phyloP scores from a whole-genome alignment of 2,113 vertebrate genomes.

The Tapirus terrestris region DNA sequence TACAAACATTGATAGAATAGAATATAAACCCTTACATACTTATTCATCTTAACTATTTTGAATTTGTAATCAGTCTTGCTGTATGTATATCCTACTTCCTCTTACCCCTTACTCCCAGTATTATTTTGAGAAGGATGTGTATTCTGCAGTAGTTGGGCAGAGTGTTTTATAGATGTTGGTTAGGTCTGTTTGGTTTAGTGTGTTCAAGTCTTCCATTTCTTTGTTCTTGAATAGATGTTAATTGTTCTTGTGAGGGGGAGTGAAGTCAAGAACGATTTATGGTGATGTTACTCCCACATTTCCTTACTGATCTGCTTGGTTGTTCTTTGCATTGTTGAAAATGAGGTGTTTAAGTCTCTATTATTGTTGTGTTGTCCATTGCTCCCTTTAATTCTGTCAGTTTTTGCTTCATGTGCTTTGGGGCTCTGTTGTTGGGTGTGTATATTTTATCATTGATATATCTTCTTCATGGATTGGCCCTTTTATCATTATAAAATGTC shows the following conservation, averaged over 20 bases:
- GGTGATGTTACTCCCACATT: too few species aligned
- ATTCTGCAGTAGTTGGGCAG: neutral
- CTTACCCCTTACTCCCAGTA: accelerated
- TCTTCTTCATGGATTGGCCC: neutral
- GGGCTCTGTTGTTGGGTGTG: neutral
- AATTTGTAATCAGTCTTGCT: neutral
- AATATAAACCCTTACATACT: neutral
- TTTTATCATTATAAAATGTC: neutral
- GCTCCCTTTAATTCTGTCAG: neutral
- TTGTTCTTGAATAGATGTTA: neutral
- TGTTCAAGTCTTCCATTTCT: neutral
- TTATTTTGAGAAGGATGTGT: neutral
- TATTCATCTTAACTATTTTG: too few species aligned
- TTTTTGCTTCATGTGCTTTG: neutral
- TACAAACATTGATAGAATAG: neutral
- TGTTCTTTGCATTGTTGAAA: neutral
- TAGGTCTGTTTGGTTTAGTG: neutral
- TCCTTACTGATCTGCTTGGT: neutral
- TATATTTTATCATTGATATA: neutral
- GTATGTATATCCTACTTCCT: neutral
- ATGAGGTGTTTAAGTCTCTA: neutral
- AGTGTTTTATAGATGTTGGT: neutral
- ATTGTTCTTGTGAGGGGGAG: too few species aligned
- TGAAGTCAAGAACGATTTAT: too few species aligned
- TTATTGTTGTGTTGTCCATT: neutral